Conservation (phyloP, 1,140 invertebrate genomes). For the Drosophila obscura region DNA sequence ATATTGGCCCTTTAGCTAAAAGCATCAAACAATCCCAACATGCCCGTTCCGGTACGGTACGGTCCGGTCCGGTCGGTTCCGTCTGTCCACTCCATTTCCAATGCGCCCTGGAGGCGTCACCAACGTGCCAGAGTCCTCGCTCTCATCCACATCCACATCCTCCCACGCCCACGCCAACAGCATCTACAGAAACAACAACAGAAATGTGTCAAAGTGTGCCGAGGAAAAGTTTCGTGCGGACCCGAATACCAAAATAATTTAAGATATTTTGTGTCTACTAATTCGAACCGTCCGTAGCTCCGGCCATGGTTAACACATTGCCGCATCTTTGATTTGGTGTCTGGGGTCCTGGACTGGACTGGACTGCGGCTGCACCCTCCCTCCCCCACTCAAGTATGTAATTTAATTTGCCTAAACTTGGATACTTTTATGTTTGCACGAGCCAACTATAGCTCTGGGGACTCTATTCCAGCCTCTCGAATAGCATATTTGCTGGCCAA, state of each 20-base stretch:
- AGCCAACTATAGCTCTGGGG: neutral
- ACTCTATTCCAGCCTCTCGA: neutral
- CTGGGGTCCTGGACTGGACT: slow-evolving; percentile 1
- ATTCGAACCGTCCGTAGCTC: slow-evolving; percentile 73
- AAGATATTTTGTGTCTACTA: slow-evolving; percentile 81
- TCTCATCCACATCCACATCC: no score
- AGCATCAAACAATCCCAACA: slow-evolving; percentile 77
- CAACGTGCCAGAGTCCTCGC: slow-evolving; percentile 34
- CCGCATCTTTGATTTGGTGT: slow-evolving; percentile 77
- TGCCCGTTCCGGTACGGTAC: neutral
- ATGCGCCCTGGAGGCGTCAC: slow-evolving; percentile 64
- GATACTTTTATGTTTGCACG: slow-evolving; percentile 48
- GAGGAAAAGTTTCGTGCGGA: slow-evolving; percentile 62
- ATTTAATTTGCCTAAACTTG: slow-evolving; percentile 81
- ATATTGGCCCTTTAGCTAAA: slow-evolving; percentile 83
- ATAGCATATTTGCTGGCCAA: slow-evolving; percentile 35
- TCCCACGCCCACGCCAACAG: slow-evolving; percentile 15
- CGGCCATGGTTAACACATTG: slow-evolving; percentile 57
- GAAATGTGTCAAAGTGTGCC: slow-evolving; percentile 78
- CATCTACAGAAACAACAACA: slow-evolving; percentile 37
- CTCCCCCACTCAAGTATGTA: slow-evolving; percentile 68
- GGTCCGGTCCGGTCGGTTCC: slow-evolving; percentile 10
- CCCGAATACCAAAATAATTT: slow-evolving; percentile 72
- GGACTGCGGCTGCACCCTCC: neutral
- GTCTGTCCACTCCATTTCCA: slow-evolving; percentile 60